Evolutionary conservation across 2,888 invertebrate genomes (phyloP).

Genomic region (Beris chalybata): DNA sequence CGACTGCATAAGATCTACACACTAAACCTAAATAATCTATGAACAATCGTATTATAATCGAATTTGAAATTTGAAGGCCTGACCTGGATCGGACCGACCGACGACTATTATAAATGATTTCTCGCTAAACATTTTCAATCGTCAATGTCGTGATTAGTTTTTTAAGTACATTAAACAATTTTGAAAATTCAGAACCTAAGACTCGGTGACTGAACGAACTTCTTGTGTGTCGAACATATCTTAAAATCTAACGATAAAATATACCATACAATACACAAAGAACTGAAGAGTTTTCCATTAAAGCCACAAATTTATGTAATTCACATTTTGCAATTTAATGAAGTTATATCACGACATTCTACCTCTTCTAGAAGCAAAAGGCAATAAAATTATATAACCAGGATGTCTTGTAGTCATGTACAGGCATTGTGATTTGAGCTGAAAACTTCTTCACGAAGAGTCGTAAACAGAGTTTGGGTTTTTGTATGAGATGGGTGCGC

Average conservation of each 20-base stretch:
- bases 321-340: slow-evolving; percentile 38
- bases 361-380: slow-evolving; percentile 19
- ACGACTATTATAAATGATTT: slow-evolving; percentile 14
- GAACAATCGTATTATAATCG: slow-evolving; percentile 16
- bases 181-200: background rate
- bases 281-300: slow-evolving; percentile 14
- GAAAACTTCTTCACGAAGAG: too few species aligned
- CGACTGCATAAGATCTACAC: too few species aligned
- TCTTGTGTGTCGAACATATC: too few species aligned
- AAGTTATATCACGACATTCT: slow-evolving; percentile 37
- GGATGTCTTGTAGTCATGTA: background rate
- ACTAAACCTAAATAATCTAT: too few species aligned
- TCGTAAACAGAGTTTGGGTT: too few species aligned
- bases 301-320: slow-evolving; percentile 36
- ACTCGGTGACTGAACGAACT: background rate
- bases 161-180: background rate
- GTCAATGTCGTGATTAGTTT: slow-evolving; percentile 18
- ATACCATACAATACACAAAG: background rate
- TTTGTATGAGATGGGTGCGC: slow-evolving; percentile 22
- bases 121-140: slow-evolving; percentile 14
- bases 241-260: too few species aligned
- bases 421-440: too few species aligned
- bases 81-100: slow-evolving; percentile 4
- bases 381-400: slow-evolving; percentile 21
- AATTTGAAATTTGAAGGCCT: slow-evolving; percentile 12